Conservation (phyloP, 2,888 invertebrate genomes). For the Coelinius sp. region DNA sequence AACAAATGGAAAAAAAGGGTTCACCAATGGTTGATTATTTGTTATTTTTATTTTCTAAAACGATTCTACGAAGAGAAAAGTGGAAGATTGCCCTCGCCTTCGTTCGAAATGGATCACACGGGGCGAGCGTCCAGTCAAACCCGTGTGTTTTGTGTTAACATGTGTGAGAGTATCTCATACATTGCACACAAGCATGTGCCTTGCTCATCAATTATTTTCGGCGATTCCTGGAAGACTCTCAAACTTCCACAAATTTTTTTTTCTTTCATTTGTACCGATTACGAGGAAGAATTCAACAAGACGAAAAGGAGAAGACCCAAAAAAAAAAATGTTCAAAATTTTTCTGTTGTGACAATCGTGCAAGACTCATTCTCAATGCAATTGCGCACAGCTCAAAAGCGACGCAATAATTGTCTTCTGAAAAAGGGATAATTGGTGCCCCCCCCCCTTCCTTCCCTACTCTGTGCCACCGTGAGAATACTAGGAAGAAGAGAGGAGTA, state of each 20-base stretch:
- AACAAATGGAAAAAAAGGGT: neutral
- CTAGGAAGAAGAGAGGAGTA: constrained; percentile 16
- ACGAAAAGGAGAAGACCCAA: neutral
- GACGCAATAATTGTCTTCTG: constrained; percentile 59
- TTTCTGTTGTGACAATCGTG: constrained; percentile 6
- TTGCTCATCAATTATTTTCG: constrained; percentile 52
- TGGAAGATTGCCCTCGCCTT: constrained; percentile 52
- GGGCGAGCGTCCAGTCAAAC: constrained; percentile 31
- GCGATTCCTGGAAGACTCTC: constrained; percentile 46
- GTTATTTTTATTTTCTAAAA: constrained; percentile 45
- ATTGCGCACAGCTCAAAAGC: constrained; percentile 53
- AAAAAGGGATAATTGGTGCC: constrained; percentile 62
- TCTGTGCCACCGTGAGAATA: constrained; percentile 46
- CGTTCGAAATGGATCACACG: constrained; percentile 51
- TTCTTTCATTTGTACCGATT: neutral
- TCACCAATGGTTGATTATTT: constrained; percentile 6
- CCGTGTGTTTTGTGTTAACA: constrained; percentile 12
- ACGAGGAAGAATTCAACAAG: constrained; percentile 19
- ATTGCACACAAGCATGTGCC: constrained; percentile 28
- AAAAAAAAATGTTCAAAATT: constrained; percentile 7
- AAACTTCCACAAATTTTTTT: constrained; percentile 1
- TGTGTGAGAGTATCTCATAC: constrained; percentile 7
- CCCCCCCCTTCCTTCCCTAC: constrained; percentile 27
- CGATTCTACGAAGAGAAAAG: constrained; percentile 54
- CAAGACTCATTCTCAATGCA: constrained; percentile 35